Evolutionary conservation across 2,888 invertebrate genomes (phyloP), one percentile per base, ranked within the genome.

Genomic region (Stictocephala bisonia): DNA sequence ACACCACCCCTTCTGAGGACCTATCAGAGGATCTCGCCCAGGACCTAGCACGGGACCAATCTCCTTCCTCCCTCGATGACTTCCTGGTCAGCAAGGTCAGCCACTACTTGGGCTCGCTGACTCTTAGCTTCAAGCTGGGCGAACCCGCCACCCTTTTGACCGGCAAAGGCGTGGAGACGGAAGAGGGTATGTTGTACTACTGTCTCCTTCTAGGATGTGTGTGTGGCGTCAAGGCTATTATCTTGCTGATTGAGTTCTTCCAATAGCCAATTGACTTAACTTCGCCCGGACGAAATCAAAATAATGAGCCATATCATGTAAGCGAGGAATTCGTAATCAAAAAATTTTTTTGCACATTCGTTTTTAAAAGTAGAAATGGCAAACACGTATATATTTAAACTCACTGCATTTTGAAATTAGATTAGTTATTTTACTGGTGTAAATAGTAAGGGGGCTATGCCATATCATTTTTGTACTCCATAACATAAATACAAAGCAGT

Each of bases 81-180:
- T 93, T 90, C 79, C 85, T 94, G 31, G 80, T 93, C 77, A 91
- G 90, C 79, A 90, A 90, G 81, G 84, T 94, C 64, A 89, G 90
- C 18, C 89, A 87, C 76, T 91, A 93, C 78, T 84, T 94, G 75
- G 91, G 90, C 81, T 90, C 90, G 3, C 93, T 93, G 80, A 90
- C 91, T 0, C 86, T 94, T 75, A 90, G 91, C 74, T 85, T 94
- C 74, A 90, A 90, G 80, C 84, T 94, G 53, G 85, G 92, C 80
- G 90, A 92, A 81, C 87, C 73, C 29, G 86, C 86, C n/a, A 88
- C 22, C 44, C 27, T 13, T 24, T 20, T 60, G 11, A 15, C 6
- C 22, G 2, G 35, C 60, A 44, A 44, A 15, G 44, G 44, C 4
- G 15, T 44, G n/a, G n/a, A n/a, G n/a, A n/a, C n/a, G 22, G 60